phyloP scores from a whole-genome alignment of 2,888 invertebrate genomes.

The Troilus luridus region DNA sequence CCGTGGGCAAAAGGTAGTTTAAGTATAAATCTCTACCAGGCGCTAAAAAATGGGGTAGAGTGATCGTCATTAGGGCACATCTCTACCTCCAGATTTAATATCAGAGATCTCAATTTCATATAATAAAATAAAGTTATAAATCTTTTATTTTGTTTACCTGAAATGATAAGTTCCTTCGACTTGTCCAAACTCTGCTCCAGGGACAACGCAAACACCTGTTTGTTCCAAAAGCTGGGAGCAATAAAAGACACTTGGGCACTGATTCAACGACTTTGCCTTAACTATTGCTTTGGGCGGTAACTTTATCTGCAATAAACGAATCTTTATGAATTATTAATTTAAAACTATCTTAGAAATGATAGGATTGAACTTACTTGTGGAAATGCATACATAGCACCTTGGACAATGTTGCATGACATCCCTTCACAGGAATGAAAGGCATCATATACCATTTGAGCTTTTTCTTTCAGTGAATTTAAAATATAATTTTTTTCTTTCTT shows the following conservation, averaged over 20 bases:
- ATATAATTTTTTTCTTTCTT: slow-evolving; percentile 81
- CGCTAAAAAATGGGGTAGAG: too few species aligned
- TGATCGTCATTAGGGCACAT: too few species aligned
- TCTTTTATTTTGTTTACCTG: slow-evolving; percentile 69
- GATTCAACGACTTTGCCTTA: slow-evolving; percentile 82
- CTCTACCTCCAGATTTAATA: not conserved
- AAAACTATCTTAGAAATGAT: not conserved
- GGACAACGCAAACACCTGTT: slow-evolving; percentile 94
- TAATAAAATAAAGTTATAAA: not conserved
- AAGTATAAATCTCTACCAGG: too few species aligned
- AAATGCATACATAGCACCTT: slow-evolving; percentile 99
- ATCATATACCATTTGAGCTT: slow-evolving; percentile 88
- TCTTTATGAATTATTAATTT: not conserved
- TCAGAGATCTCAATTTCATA: too few species aligned
- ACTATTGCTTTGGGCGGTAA: slow-evolving; percentile 87
- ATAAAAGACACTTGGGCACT: slow-evolving; percentile 91
- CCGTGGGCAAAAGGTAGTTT: too few species aligned
- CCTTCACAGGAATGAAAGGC: slow-evolving; percentile 94
- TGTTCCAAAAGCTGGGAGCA: slow-evolving; percentile 92
- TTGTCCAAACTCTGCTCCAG: slow-evolving; percentile 97
- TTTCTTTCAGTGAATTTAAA: slow-evolving; percentile 79
- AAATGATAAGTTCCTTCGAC: slow-evolving; percentile 94
- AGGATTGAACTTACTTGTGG: slow-evolving; percentile 72
- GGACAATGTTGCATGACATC: slow-evolving; percentile 81
- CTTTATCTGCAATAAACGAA: slow-evolving; percentile 71